Conservation (phyloP, 2,888 invertebrate species). For the Physocephala rufipes region DNA sequence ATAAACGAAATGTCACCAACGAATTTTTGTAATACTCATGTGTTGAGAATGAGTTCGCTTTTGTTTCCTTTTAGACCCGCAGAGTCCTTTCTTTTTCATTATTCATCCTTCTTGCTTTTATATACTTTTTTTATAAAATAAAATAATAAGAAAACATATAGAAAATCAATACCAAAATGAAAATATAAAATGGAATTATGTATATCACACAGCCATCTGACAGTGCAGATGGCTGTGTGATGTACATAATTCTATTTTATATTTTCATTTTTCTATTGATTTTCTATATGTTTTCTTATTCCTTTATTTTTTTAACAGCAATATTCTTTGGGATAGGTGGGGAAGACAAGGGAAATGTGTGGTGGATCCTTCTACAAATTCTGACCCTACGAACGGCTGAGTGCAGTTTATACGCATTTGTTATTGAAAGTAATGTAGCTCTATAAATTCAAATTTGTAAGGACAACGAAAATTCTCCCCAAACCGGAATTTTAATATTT, state of each 20-base stretch:
- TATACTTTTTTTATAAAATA: not conserved
- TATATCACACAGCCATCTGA: not conserved
- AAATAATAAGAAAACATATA: not conserved
- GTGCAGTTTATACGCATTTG: not conserved
- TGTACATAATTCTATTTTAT: too few relatives aligned
- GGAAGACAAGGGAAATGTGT: not conserved
- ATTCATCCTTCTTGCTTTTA: not conserved
- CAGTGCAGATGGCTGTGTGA: too few relatives aligned
- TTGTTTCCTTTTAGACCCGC: not conserved
- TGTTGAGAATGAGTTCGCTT: conserved; percentile 6
- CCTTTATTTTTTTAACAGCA: too few relatives aligned
- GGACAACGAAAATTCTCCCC: too few relatives aligned
- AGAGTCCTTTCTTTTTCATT: not conserved
- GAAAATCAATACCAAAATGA: conserved; percentile 11
- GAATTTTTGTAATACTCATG: not conserved
- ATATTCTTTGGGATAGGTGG: not conserved
- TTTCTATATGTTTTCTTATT: too few relatives aligned
- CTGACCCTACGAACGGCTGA: not conserved
- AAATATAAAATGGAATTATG: not conserved
- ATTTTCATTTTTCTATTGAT: too few relatives aligned
- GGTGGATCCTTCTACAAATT: not conserved
- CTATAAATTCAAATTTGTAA: too few relatives aligned
- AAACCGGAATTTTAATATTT: too few relatives aligned
- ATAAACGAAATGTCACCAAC: too few relatives aligned
- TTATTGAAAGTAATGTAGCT: not conserved